Percentiles rank a stretch among this genome's conserved stretches.
Evolutionary conservation across 2,113 vertebrate species (phyloP).

Genomic region (Mola mola): DNA sequence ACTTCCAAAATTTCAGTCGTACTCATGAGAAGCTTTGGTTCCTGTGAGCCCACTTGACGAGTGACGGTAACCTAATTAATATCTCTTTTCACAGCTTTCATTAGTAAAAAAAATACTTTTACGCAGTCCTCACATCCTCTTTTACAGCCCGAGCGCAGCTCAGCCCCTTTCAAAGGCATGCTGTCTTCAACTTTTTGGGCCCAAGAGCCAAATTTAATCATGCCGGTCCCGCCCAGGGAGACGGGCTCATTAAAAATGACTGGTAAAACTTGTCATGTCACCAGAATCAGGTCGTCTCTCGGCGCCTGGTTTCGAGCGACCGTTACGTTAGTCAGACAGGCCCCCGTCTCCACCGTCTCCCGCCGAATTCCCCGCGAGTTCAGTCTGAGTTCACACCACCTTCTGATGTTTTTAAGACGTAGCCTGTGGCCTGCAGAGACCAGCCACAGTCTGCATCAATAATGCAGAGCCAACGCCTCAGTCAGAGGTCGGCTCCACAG

Average conservation of each 20-base stretch:
- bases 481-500: constrained; percentile 36
- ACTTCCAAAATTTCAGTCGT: neutral
- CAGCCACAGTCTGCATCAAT: constrained; percentile 66
- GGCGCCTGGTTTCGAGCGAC: constrained; percentile 24
- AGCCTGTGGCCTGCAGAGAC: constrained; percentile 51
- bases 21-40: neutral
- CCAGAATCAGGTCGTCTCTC: constrained; percentile 59
- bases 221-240: constrained; percentile 53
- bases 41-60: neutral
- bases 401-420: constrained; percentile 52
- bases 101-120: neutral
- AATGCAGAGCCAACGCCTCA: constrained; percentile 68
- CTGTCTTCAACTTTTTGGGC: constrained; percentile 43
- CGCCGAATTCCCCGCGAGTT: constrained; percentile 51
- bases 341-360: constrained; percentile 23
- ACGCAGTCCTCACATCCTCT: constrained; percentile 10
- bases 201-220: constrained; percentile 65
- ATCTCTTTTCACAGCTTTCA: constrained; percentile 7
- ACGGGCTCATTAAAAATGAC: constrained; percentile 63
- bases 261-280: constrained; percentile 58
- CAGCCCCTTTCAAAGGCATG: constrained; percentile 24
- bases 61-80: neutral
- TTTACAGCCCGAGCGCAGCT: constrained; percentile 6
- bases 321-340: constrained; percentile 15
- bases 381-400: constrained; percentile 63